phyloP scores from a whole-genome alignment of 1,140 invertebrate species.

The Neelides sp. region DNA sequence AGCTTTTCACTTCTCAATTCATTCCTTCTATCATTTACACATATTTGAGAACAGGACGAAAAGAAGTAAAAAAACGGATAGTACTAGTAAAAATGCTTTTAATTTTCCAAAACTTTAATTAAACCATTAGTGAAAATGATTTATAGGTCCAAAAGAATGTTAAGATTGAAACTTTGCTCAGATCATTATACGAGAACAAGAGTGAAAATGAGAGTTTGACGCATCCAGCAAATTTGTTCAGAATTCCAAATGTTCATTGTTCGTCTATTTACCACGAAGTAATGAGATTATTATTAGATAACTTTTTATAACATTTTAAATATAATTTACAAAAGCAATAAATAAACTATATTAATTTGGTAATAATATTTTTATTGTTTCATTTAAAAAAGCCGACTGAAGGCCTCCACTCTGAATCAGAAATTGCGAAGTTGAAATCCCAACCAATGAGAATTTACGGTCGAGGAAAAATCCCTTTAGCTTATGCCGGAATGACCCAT shows the following conservation, averaged over 20 bases:
- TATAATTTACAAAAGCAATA: neutral
- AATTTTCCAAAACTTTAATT: neutral
- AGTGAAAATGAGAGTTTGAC: neutral
- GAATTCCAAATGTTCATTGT: constrained; percentile 8
- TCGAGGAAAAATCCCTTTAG: constrained; percentile 3
- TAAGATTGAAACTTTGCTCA: constrained; percentile 6
- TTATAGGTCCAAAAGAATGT: constrained; percentile 12
- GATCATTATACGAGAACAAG: constrained; percentile 5
- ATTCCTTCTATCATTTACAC: constrained; percentile 69
- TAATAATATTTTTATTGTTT: too few relatives aligned
- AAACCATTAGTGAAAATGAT: too few relatives aligned
- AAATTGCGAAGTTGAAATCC: too few relatives aligned
- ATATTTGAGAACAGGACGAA: constrained; percentile 46
- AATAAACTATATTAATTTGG: neutral
- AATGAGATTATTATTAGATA: too few relatives aligned
- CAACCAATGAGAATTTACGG: too few relatives aligned
- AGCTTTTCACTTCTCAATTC: constrained; percentile 71
- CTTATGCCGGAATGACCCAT: constrained; percentile 1
- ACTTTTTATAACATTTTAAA: too few relatives aligned
- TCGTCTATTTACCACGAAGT: constrained; percentile 11
- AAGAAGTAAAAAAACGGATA: neutral
- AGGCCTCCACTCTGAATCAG: neutral
- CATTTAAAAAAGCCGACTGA: neutral
- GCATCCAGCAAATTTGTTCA: neutral
- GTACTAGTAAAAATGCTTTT: neutral